Evolutionary conservation across 2,888 invertebrate genomes (phyloP), one percentile per base, ranked within the genome.

Genomic region (Mactromeris polynyma): DNA sequence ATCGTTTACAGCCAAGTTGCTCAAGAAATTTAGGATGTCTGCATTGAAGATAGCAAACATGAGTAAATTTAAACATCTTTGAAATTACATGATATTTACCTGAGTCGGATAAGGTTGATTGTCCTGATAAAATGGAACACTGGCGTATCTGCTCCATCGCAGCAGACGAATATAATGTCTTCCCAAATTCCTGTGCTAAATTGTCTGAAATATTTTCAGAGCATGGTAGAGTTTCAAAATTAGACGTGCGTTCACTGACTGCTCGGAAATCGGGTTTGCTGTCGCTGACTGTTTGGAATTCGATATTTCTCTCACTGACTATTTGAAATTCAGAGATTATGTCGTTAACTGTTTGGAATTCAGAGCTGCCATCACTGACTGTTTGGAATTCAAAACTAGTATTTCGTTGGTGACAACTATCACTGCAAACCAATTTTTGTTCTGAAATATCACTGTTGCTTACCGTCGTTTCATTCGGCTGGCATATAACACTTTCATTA

Each of bases 1-100:
- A 87, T 87, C 86, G 83, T 69, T 64, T 64, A 40, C 73, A 19
- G 73, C 73, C 73, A 73, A 2, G 36, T 33, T 73, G 73, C 73
- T 73, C 36, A 26, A 73, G 73, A 73, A 73, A 19, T 73, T 36
- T 73, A 19, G 73, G 26, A 36, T 9, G 26, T 73, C 19, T 73
- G 33, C 36, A 31, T 73, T 36, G 17, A 19, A 36, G 73, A 73
- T 73, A 73, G 17, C 36, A 17, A 11, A 6, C 73, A 73, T 33
- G 19, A 21, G 36, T 73, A 73, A 73, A 73, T 36, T 73, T 73
- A 73, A 73, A 73, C 73, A 73, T 36, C 73, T 21, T 58, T 73
- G 36, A 33, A 36, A 36, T 73, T 33, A 33, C 33, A 73, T 73
- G 31, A 73, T 33, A 36, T 73, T 73, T 73, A 73, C 73, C 73